These are phyloP conservation scores for Chloroclysta siterata DNA, from an alignment of 2,888 invertebrate genomes.

Conservation along the genomic window DNA sequence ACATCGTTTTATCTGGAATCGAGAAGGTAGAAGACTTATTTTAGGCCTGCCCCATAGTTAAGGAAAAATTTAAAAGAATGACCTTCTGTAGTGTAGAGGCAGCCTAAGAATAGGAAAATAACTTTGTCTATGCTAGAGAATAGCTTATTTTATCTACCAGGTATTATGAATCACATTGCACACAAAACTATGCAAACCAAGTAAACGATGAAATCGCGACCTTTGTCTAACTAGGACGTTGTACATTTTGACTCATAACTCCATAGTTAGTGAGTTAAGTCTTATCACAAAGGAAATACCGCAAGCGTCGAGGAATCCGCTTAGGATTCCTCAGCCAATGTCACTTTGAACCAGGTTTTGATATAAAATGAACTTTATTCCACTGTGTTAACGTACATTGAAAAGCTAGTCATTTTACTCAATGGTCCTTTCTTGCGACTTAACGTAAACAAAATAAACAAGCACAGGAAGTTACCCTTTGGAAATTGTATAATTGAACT, in stretches of 20 bases:
- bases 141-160: neutral
- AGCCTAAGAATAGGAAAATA: neutral
- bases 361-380: constrained; percentile 9
- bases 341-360: constrained; percentile 6
- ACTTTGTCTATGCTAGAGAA: neutral
- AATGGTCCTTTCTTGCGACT: neutral
- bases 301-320: constrained; percentile 17
- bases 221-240: constrained; percentile 26
- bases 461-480: too few species aligned
- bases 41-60: too few species aligned
- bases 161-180: constrained; percentile 14
- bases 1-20: too few species aligned
- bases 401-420: neutral
- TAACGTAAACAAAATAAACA: neutral
- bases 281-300: constrained; percentile 35
- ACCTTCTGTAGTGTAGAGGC: too few species aligned
- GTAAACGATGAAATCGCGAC: constrained; percentile 27
- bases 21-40: too few species aligned
- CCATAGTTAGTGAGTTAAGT: constrained; percentile 17
- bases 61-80: too few species aligned
- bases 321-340: constrained; percentile 15
- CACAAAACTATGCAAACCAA: constrained; percentile 20
- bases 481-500: too few species aligned
- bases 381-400: neutral
- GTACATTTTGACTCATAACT: constrained; percentile 33